phyloP scores from a whole-genome alignment of 2,113 vertebrate species.

The Dolichallabes microphthalmus region DNA sequence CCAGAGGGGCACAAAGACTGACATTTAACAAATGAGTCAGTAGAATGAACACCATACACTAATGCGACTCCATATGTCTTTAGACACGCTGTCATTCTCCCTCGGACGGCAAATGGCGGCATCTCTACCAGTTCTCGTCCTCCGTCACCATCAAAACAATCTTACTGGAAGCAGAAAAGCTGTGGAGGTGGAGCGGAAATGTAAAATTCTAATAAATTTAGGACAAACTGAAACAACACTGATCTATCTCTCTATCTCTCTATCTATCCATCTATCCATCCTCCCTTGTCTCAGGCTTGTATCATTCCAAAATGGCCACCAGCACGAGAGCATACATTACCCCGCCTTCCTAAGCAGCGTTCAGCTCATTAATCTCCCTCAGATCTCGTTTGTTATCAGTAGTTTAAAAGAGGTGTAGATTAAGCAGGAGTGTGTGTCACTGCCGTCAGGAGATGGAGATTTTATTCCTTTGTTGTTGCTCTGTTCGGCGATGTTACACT shows the following conservation, averaged over 20 bases:
- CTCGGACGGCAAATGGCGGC: neutral
- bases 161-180: neutral
- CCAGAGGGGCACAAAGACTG: slow-evolving; percentile 5
- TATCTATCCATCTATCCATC: neutral
- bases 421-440: neutral
- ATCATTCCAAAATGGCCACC: neutral
- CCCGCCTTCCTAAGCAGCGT: neutral
- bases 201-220: neutral
- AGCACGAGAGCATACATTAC: neutral
- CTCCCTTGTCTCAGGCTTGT: neutral
- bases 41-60: neutral
- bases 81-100: neutral
- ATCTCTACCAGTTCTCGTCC: neutral
- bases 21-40: slow-evolving; percentile 3
- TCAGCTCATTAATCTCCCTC: slow-evolving; percentile 13
- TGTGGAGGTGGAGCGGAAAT: neutral
- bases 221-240: neutral
- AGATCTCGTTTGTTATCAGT: neutral
- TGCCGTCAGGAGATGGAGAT: slow-evolving; percentile 21
- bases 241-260: neutral
- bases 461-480: slow-evolving; percentile 27
- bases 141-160: neutral
- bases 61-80: neutral
- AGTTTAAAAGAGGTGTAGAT: slow-evolving; percentile 5
- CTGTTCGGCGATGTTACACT: neutral